Evolutionary conservation across 2,113 vertebrate species (phyloP).

Genomic region (Cyrtonyx montezumae): DNA sequence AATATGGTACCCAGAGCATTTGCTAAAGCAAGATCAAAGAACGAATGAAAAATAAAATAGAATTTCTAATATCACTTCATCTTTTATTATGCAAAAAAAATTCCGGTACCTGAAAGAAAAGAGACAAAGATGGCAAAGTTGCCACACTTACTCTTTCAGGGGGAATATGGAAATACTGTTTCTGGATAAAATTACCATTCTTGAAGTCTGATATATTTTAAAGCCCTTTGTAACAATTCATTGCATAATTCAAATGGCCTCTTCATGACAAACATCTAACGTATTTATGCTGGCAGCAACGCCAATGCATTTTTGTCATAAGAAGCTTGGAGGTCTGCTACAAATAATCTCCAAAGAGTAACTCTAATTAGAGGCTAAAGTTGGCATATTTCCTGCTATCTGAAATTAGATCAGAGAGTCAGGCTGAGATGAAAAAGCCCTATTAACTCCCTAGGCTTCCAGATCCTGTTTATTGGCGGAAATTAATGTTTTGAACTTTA

Average conservation of each 20-base stretch:
- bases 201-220: constrained; percentile 32
- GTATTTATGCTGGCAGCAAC: constrained; percentile 48
- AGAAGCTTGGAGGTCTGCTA: constrained; percentile 74
- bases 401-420: constrained; percentile 82
- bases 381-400: constrained; percentile 80
- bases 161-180: not conserved
- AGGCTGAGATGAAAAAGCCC: constrained; percentile 75
- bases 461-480: constrained; percentile 72
- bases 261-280: constrained; percentile 22
- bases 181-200: constrained; percentile 44
- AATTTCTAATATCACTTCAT: not conserved
- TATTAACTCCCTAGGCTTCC: constrained; percentile 75
- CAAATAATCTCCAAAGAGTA: constrained; percentile 78
- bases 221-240: constrained; percentile 32
- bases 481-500: constrained; percentile 80
- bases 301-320: constrained; percentile 64
- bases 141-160: not conserved
- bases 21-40: not conserved
- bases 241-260: constrained; percentile 38
- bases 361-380: constrained; percentile 77
- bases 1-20: not conserved
- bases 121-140: not conserved
- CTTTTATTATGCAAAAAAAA: constrained; percentile 17
- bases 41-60: not conserved
- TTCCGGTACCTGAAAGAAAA: not conserved